Conservation (phyloP, 1,140 invertebrate species). For the Anoplophora glabripennis region DNA sequence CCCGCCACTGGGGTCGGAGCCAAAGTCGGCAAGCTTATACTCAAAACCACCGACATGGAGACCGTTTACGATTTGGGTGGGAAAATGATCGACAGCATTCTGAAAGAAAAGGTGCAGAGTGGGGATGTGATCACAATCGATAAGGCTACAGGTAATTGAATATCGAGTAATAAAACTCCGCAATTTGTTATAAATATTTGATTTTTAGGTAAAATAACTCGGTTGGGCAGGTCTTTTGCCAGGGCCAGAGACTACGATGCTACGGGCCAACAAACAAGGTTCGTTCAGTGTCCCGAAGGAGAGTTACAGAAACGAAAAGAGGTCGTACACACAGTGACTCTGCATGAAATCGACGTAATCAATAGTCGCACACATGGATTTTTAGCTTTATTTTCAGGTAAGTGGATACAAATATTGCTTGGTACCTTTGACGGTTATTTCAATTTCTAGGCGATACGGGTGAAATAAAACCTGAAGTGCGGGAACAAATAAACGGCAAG, state of each 20-base stretch:
- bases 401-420: constrained; percentile 14
- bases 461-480: constrained; percentile 96
- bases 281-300: constrained; percentile 98
- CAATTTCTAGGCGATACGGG: constrained; percentile 83
- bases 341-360: constrained; percentile 99
- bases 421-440: neutral
- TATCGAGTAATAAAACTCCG: constrained; percentile 3
- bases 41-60: constrained; percentile 99
- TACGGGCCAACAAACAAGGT: constrained; percentile 78
- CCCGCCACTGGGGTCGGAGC: constrained; percentile 88
- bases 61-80: constrained; percentile 97
- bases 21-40: constrained; percentile 88
- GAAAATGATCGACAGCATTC: constrained; percentile 97
- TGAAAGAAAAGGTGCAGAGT: constrained; percentile 95
- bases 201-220: constrained; percentile 76
- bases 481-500: constrained; percentile 98
- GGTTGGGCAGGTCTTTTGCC: constrained; percentile 92
- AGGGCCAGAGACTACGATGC: constrained; percentile 97
- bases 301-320: constrained; percentile 99
- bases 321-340: constrained; percentile 95
- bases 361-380: constrained; percentile 97
- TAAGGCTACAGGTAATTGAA: constrained; percentile 79
- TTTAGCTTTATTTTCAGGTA: constrained; percentile 92
- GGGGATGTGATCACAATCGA: constrained; percentile 98
- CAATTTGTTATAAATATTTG: neutral